Conservation (phyloP, 2,797 vertebrate species). For the Aeoliscus strigatus region DNA sequence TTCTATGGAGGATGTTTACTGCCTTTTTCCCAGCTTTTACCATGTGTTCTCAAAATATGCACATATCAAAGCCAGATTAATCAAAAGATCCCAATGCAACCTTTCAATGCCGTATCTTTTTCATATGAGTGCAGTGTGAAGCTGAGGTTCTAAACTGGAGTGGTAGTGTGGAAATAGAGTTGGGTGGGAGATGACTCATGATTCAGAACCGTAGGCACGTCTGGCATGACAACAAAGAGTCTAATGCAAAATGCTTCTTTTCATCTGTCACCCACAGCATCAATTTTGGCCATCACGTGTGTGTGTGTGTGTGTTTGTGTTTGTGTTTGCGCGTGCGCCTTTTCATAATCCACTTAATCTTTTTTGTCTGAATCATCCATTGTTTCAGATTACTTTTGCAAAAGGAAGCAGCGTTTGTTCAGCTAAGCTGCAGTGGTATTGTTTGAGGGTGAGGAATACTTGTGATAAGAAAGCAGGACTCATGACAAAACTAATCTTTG, state of each 20-base stretch:
- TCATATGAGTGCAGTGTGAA: slow-evolving; percentile 9
- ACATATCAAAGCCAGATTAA: slow-evolving; percentile 8
- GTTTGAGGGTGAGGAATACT: slow-evolving; percentile 4
- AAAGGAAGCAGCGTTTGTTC: slow-evolving; percentile 28
- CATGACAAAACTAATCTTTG: slow-evolving; percentile 2
- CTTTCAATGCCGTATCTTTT: slow-evolving; percentile 22
- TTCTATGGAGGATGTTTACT: slow-evolving; percentile 2
- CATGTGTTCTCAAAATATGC: slow-evolving; percentile 11
- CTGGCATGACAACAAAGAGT: slow-evolving; percentile 55
- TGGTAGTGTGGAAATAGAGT: slow-evolving; percentile 25
- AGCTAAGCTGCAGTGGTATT: slow-evolving; percentile 20
- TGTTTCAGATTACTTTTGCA: slow-evolving; percentile 36
- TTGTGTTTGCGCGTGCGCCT: slow-evolving; percentile 3
- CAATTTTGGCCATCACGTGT: slow-evolving; percentile 29
- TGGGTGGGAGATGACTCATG: slow-evolving; percentile 59
- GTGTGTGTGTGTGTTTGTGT: slow-evolving; percentile 8
- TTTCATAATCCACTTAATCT: slow-evolving; percentile 2
- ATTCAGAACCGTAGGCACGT: slow-evolving; percentile 48
- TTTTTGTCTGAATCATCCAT: slow-evolving; percentile 9
- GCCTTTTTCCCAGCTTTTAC: background rate
- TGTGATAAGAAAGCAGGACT: slow-evolving; percentile 8
- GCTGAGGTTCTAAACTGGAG: slow-evolving; percentile 23
- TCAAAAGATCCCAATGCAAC: slow-evolving; percentile 30
- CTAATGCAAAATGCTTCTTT: slow-evolving; percentile 39
- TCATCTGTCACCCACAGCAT: slow-evolving; percentile 52